Percentiles rank a stretch among this genome's conserved stretches.
phyloP scores from a whole-genome alignment of 2,888 invertebrate species.

The Tetragnatha montana region DNA sequence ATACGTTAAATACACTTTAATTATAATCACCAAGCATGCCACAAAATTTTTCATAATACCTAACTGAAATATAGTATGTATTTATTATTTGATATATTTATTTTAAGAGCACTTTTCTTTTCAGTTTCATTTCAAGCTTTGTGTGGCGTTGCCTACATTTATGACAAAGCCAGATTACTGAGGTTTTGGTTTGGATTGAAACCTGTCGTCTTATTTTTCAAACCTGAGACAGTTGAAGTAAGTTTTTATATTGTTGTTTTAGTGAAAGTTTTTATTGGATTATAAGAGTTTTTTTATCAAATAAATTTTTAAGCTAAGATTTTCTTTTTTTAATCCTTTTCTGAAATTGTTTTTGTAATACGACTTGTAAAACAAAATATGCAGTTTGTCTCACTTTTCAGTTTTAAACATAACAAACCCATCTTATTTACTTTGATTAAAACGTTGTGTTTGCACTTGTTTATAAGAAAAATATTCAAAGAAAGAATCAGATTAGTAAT shows the following conservation, averaged over 20 bases:
- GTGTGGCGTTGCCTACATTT: conserved; percentile 72
- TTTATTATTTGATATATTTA: not conserved
- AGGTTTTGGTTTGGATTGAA: conserved; percentile 73
- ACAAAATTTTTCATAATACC: not conserved
- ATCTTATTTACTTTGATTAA: no score
- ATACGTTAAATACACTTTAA: not conserved
- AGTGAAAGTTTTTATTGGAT: not conserved
- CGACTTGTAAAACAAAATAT: no score
- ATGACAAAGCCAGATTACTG: conserved; percentile 72
- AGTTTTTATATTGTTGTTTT: not conserved
- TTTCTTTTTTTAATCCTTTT: no score
- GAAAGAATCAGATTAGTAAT: no score
- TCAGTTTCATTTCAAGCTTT: conserved; percentile 72
- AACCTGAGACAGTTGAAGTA: conserved; percentile 73
- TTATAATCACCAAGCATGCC: not conserved
- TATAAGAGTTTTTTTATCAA: no score
- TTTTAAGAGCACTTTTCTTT: conserved; percentile 28
- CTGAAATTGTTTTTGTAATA: no score
- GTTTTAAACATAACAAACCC: no score
- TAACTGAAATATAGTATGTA: not conserved
- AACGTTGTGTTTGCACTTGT: no score
- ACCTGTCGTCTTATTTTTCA: conserved; percentile 73
- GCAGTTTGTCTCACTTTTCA: no score
- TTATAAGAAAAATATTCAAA: no score
- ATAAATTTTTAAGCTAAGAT: no score